Conservation (phyloP, 1,140 invertebrate genomes). For the Cydia splendana region DNA sequence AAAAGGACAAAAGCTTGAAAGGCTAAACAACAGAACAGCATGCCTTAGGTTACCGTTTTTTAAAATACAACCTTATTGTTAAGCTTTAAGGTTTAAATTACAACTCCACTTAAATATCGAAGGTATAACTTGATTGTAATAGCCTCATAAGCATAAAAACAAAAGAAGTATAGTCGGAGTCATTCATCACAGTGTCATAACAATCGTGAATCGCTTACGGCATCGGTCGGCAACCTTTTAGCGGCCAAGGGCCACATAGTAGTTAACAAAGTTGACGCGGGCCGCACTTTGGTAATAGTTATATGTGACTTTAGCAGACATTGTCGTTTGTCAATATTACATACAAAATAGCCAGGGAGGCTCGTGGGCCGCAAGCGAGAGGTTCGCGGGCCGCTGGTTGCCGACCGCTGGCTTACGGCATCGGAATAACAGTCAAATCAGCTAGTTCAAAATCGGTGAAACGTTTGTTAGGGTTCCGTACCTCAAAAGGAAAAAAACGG, state of each 20-base stretch:
- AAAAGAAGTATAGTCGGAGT: neutral
- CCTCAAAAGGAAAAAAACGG: too few species aligned
- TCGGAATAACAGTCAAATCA: neutral
- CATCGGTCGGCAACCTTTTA: too few species aligned
- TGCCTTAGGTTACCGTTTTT: neutral
- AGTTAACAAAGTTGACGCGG: too few species aligned
- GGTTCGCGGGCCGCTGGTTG: too few species aligned
- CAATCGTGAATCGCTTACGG: neutral
- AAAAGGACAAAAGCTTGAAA: neutral
- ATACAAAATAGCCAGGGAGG: too few species aligned
- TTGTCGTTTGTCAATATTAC: too few species aligned
- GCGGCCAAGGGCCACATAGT: too few species aligned
- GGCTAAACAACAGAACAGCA: neutral
- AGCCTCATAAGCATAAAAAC: constrained; percentile 6
- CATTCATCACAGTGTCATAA: constrained; percentile 1
- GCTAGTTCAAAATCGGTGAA: neutral
- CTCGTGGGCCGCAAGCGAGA: too few species aligned
- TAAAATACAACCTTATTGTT: neutral
- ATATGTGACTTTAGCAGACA: too few species aligned
- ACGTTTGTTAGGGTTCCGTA: too few species aligned
- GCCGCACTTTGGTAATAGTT: too few species aligned
- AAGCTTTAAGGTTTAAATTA: neutral
- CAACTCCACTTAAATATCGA: neutral
- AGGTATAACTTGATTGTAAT: neutral
- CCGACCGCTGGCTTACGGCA: neutral